Percentiles rank a stretch among this genome's conserved stretches.
Conservation (phyloP, 2,797 vertebrate genomes). For the Halcyon chelicuti region DNA sequence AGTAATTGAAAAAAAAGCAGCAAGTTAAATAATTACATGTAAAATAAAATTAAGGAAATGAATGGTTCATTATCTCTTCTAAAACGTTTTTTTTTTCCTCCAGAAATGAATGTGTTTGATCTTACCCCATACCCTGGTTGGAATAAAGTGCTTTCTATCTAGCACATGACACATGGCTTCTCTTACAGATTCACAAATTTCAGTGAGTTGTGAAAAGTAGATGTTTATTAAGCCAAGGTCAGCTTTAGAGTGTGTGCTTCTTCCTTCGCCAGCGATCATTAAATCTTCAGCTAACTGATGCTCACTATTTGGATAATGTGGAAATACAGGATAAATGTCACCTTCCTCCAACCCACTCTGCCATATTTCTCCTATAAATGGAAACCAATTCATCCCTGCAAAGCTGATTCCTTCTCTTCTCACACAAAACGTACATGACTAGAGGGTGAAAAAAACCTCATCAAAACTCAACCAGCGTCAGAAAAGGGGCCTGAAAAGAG, state of each 20-base stretch:
- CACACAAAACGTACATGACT: background rate
- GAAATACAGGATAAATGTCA: background rate
- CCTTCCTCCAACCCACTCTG: background rate
- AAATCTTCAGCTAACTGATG: background rate
- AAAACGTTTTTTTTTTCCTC: background rate
- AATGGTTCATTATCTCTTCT: background rate
- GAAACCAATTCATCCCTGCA: background rate
- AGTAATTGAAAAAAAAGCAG: background rate
- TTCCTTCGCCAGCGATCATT: background rate
- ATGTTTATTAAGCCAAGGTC: background rate
- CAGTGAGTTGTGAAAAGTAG: background rate
- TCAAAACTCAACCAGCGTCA: fast-evolving
- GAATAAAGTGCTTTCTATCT: background rate
- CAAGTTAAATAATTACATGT: background rate
- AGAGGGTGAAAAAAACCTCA: fast-evolving
- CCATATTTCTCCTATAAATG: background rate
- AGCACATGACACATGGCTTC: background rate
- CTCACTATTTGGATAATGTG: background rate
- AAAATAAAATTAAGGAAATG: slow-evolving; percentile 12
- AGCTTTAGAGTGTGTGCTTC: background rate
- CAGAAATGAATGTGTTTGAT: background rate
- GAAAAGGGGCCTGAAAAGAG: background rate
- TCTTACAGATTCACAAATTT: background rate
- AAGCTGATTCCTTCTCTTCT: background rate
- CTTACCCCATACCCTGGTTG: background rate